These are phyloP conservation scores for Cydia splendana DNA, from an alignment of 1,140 invertebrate genomes.

Conservation along the genomic window DNA sequence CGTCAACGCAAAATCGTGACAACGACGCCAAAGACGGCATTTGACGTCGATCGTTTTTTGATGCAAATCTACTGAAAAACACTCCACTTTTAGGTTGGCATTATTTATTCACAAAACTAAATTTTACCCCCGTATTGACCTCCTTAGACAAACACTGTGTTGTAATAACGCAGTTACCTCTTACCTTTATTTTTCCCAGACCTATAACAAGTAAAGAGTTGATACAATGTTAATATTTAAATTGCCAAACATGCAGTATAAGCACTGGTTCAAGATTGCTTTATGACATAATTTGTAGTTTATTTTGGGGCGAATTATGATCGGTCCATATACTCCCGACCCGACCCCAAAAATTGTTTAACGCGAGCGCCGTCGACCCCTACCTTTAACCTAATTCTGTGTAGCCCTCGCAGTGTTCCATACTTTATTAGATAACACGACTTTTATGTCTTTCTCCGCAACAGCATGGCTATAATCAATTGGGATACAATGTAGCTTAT, in stretches of 20 bases:
- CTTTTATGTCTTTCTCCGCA: conserved; percentile 44
- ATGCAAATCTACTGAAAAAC: too few species aligned
- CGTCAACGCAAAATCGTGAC: too few species aligned
- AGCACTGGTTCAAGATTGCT: conserved; percentile 41
- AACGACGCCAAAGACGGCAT: too few species aligned
- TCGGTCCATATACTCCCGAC: conserved; percentile 58
- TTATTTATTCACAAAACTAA: too few species aligned
- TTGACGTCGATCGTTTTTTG: too few species aligned
- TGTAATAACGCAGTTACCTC: too few species aligned
- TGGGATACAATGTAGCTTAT: conserved; percentile 50
- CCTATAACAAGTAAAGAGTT: neutral
- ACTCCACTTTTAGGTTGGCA: too few species aligned
- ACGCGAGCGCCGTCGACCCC: conserved; percentile 50
- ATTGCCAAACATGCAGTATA: conserved; percentile 36
- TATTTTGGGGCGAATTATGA: conserved; percentile 60
- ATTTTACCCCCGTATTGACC: too few species aligned
- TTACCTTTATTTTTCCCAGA: neutral
- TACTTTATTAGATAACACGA: conserved; percentile 67
- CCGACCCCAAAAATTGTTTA: conserved; percentile 65
- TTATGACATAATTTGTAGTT: conserved; percentile 58
- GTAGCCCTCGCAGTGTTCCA: conserved; percentile 58
- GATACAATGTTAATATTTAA: conserved; percentile 27
- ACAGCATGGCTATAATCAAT: conserved; percentile 47
- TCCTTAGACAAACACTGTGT: too few species aligned
- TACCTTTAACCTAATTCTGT: conserved; percentile 68